Percentiles rank a stretch among this genome's conserved stretches.
Conservation (phyloP, 1,140 invertebrate genomes). For the Trigoniulus corallinus region DNA sequence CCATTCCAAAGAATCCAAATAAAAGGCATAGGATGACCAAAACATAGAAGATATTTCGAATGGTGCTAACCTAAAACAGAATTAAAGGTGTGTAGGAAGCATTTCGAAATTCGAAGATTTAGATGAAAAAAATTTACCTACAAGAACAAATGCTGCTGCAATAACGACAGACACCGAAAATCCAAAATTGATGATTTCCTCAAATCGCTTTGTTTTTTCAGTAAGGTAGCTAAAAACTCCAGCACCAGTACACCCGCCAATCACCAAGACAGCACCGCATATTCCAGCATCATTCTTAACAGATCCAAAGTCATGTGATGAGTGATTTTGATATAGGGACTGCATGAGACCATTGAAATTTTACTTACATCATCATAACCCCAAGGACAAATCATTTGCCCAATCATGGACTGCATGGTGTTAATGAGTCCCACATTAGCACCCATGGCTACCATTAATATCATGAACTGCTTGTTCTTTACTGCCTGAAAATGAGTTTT, state of each 20-base stretch:
- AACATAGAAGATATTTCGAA: too few species aligned
- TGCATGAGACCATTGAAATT: background rate
- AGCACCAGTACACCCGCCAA: constrained; percentile 22
- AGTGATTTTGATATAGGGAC: background rate
- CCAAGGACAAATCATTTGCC: constrained; percentile 26
- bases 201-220: constrained; percentile 26
- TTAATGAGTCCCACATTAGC: constrained; percentile 24
- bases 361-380: constrained; percentile 25
- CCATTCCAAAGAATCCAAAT: too few species aligned
- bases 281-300: too few species aligned
- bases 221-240: constrained; percentile 20
- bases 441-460: constrained; percentile 23
- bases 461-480: constrained; percentile 22
- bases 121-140: too few species aligned
- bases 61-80: too few species aligned
- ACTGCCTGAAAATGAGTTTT: constrained; percentile 15
- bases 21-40: too few species aligned
- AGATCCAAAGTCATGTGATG: too few species aligned
- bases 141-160: constrained; percentile 20
- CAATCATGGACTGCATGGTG: constrained; percentile 23
- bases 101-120: too few species aligned
- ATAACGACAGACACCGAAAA: constrained; percentile 17
- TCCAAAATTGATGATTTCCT: constrained; percentile 24
- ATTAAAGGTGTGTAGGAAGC: too few species aligned
- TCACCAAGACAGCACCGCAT: constrained; percentile 25